These are phyloP conservation scores for Teleogryllus oceanicus DNA, from an alignment of 2,888 invertebrate species.

Conservation along the genomic window DNA sequence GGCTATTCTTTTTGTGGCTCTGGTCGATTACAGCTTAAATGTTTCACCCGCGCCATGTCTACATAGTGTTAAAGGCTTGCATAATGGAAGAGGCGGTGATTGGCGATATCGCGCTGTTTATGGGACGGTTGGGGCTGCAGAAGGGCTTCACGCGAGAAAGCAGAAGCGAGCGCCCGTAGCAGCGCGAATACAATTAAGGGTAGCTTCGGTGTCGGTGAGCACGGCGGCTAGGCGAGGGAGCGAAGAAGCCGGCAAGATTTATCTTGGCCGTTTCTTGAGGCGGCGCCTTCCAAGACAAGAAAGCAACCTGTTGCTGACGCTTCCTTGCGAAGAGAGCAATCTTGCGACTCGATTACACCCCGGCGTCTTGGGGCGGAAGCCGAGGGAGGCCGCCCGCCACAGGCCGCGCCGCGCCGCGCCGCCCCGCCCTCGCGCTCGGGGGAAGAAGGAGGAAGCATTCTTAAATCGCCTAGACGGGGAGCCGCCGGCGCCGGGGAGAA, in stretches of 20 bases:
- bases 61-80: neutral
- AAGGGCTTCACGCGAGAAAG: too few relatives aligned
- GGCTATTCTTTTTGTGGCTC: neutral
- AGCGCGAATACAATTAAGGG: too few relatives aligned
- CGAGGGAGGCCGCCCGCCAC: constrained; percentile 18
- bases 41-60: neutral
- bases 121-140: too few relatives aligned
- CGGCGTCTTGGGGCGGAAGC: constrained; percentile 28
- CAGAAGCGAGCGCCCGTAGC: too few relatives aligned
- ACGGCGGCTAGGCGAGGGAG: neutral
- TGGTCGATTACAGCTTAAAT: neutral
- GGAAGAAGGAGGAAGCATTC: neutral
- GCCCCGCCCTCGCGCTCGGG: neutral
- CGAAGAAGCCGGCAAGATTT: neutral
- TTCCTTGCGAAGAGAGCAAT: constrained; percentile 25
- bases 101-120: neutral
- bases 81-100: neutral
- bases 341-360: constrained; percentile 26
- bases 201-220: too few relatives aligned
- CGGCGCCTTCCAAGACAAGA: constrained; percentile 18
- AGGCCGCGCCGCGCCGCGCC: neutral
- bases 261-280: constrained; percentile 6
- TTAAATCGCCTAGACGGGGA: neutral
- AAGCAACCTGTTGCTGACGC: constrained; percentile 18
- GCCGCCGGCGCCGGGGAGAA: constrained; percentile 8